Percentiles rank a stretch among this genome's conserved stretches.
phyloP scores from a whole-genome alignment of 30 jellyfish, hydroid and myxozoan species.

The Aurelia coerulea region DNA sequence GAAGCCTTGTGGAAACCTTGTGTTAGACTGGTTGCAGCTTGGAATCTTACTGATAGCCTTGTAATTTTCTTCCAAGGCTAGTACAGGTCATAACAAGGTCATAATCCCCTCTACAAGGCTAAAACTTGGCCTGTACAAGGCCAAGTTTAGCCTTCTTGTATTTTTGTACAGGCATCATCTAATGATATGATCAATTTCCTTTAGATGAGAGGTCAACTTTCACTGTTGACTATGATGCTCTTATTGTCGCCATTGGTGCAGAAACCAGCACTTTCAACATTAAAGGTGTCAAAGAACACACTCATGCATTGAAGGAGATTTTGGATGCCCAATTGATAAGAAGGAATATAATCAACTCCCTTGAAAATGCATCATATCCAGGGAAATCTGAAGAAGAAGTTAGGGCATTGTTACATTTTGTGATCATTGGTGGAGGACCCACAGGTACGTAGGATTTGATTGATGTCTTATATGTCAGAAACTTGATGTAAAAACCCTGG shows the following conservation, averaged over 20 bases:
- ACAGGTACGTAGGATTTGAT: conserved; percentile 66
- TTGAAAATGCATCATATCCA: conserved; percentile 91
- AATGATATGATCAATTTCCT: not conserved
- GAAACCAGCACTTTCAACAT: conserved; percentile 90
- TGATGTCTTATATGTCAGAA: too few relatives aligned
- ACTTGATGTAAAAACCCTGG: too few relatives aligned
- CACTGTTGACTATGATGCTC: conserved; percentile 73
- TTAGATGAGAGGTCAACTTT: conserved; percentile 44
- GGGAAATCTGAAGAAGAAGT: conserved; percentile 90
- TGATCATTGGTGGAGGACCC: conserved; percentile 98
- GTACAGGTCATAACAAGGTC: too few relatives aligned
- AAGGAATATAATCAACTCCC: conserved; percentile 79
- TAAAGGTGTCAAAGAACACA: conserved; percentile 78
- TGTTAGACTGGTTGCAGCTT: too few relatives aligned
- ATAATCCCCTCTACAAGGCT: too few relatives aligned
- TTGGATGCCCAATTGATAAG: conserved; percentile 91
- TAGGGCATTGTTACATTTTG: conserved; percentile 84
- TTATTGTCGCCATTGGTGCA: conserved; percentile 95
- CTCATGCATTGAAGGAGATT: conserved; percentile 87
- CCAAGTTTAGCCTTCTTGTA: too few relatives aligned
- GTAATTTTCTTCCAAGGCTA: too few relatives aligned
- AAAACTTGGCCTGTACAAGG: too few relatives aligned
- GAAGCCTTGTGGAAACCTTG: too few relatives aligned
- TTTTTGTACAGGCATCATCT: too few relatives aligned
- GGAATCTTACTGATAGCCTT: too few relatives aligned